Evolutionary conservation across 2,888 invertebrate genomes (phyloP), one percentile per base, ranked within the genome.

Genomic region (Julus scandinavius): DNA sequence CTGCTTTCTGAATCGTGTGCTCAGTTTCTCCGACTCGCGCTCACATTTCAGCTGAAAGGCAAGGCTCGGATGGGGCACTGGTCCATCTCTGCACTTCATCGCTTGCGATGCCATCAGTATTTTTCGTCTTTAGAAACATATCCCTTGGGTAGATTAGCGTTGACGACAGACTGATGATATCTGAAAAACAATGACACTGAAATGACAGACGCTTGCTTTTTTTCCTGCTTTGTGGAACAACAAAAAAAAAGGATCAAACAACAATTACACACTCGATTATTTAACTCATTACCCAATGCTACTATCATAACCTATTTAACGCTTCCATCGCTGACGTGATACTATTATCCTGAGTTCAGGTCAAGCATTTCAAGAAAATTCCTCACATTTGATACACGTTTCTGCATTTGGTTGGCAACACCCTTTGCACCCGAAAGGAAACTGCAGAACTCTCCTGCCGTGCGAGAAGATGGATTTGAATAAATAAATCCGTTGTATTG

Each of bases 1-100:
- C 54, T 88, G 87, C 13, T 40, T 58, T 29, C 58, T 45, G 29
- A 88, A 87, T 17, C 84, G 88, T 40, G 87, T 83, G 17, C 45
- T 84, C 40, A 88, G 41, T 45, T 88, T 88, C 9, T 83, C 63
- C 63, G n/a, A 54, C 45, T 88, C 88, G 29, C 87, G 88, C 29
- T 54, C 54, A 87, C 88, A 88, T 58, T 84, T 88, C n/a, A 83
- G 85, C 20, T 54, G 88, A 49, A 88, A 85, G 13, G 88, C 88
- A 1, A 80, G 38, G 84, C 88, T 88, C 15, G 87, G 88, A 72
- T 88, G 80, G 86, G 86, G 86, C 54, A 38, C 87, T 45, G 80
- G 87, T 50, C 88, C 88, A 38, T 87, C 88, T 58, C 87, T 72
- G 58, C 49, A 84, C 88, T 72, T 88, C 80, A 88, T 87, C 38